These are phyloP conservation scores for Magallana angulata DNA, from an alignment of 1,140 invertebrate genomes.

Conservation along the genomic window DNA sequence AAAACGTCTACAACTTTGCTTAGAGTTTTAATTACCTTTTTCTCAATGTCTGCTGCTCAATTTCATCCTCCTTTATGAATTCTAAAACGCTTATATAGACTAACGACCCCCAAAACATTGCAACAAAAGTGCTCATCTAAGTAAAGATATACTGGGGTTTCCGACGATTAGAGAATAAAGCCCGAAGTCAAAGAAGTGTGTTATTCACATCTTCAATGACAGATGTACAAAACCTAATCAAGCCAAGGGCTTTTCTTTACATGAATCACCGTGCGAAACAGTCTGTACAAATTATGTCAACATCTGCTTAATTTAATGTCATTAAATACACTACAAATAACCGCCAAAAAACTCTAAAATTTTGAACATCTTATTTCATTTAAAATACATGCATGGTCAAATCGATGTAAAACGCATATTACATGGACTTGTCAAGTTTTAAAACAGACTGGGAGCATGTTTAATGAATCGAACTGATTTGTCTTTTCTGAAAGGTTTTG, in stretches of 20 bases:
- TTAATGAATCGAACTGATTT: no score
- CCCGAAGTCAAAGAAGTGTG: background rate
- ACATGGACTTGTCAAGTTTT: background rate
- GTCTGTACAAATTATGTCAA: background rate
- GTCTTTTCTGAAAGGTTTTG: no score
- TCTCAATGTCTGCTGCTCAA: background rate
- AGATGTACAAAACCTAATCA: background rate
- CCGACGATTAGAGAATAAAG: background rate
- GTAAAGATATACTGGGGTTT: background rate
- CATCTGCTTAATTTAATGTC: background rate
- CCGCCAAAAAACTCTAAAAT: no score
- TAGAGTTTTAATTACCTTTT: no score
- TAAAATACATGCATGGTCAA: background rate
- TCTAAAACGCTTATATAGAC: background rate
- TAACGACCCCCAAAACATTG: background rate
- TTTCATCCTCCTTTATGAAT: background rate
- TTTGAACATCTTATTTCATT: background rate
- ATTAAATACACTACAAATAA: slow-evolving; percentile 18
- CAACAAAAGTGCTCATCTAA: background rate
- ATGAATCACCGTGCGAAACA: slow-evolving; percentile 30
- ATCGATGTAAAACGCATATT: background rate
- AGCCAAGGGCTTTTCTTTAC: background rate
- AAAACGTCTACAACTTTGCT: no score
- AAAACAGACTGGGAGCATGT: no score
- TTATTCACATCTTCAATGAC: slow-evolving; percentile 4